Percentiles rank a stretch among this genome's conserved stretches.
phyloP scores from a whole-genome alignment of 2,797 vertebrate species.

The Takifugu ocellatus region DNA sequence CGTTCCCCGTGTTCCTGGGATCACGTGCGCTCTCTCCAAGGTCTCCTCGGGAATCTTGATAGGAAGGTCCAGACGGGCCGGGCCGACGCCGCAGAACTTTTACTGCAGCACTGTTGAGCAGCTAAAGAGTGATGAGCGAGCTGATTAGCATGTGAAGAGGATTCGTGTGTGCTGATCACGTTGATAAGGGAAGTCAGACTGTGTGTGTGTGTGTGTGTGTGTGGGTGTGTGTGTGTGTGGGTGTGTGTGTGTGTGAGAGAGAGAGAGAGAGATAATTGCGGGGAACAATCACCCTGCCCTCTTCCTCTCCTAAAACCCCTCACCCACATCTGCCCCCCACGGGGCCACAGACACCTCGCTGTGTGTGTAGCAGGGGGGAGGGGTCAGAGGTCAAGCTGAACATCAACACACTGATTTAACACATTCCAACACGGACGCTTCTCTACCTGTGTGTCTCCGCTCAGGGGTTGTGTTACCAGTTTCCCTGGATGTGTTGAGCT shows the following conservation, averaged over 20 bases:
- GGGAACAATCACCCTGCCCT: constrained; percentile 19
- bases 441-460: too few relatives aligned
- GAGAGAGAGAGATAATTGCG: constrained; percentile 22
- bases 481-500: neutral
- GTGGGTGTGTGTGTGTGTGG: too few relatives aligned
- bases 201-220: neutral
- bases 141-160: neutral
- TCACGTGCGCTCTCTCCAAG: too few relatives aligned
- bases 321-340: constrained; percentile 7
- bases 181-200: constrained; percentile 8
- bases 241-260: constrained; percentile 4
- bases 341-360: neutral
- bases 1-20: too few relatives aligned
- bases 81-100: neutral
- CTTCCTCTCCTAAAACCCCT: constrained; percentile 25
- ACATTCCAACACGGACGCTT: neutral
- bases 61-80: too few relatives aligned
- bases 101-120: neutral
- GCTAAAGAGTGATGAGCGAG: neutral
- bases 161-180: constrained; percentile 2
- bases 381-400: constrained; percentile 34
- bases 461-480: neutral
- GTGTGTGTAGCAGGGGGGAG: constrained; percentile 8
- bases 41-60: too few relatives aligned
- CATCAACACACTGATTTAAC: constrained; percentile 9